Conservation (phyloP, 2,888 invertebrate species). For the Plusia festucae region DNA sequence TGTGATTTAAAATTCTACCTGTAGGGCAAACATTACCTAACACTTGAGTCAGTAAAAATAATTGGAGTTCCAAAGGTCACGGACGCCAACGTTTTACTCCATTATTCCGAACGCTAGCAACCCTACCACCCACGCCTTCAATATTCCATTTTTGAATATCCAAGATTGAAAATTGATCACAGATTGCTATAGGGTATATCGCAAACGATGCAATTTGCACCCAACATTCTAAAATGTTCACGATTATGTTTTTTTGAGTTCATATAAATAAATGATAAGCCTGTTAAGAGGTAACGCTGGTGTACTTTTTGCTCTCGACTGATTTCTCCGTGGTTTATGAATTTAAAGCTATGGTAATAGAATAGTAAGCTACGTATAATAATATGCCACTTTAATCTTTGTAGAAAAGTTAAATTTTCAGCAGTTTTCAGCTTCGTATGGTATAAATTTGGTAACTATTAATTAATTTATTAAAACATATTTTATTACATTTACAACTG, state of each 20-base stretch:
- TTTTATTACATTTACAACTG: too few relatives aligned
- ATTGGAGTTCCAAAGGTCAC: constrained; percentile 39
- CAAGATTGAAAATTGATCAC: constrained; percentile 1
- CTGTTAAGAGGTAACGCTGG: too few relatives aligned
- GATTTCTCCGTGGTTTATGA: too few relatives aligned
- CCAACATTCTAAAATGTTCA: too few relatives aligned
- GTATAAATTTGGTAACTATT: too few relatives aligned
- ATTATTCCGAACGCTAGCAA: constrained; percentile 28
- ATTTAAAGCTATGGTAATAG: too few relatives aligned
- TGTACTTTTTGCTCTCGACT: too few relatives aligned
- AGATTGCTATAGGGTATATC: neutral
- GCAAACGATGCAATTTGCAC: neutral
- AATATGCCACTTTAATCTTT: too few relatives aligned
- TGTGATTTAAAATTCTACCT: neutral
- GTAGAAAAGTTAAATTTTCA: too few relatives aligned
- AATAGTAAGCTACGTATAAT: too few relatives aligned
- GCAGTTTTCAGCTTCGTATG: too few relatives aligned
- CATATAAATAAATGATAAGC: neutral
- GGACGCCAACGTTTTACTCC: constrained; percentile 47
- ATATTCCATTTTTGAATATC: constrained; percentile 6
- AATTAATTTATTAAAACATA: too few relatives aligned
- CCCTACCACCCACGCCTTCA: constrained; percentile 19
- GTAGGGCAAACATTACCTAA: constrained; percentile 22
- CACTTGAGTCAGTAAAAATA: constrained; percentile 47
- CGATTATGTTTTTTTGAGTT: neutral